Evolutionary conservation across 2,888 invertebrate species (phyloP), one percentile per base, ranked within the genome.

Genomic region (Trachelus tabidus): DNA sequence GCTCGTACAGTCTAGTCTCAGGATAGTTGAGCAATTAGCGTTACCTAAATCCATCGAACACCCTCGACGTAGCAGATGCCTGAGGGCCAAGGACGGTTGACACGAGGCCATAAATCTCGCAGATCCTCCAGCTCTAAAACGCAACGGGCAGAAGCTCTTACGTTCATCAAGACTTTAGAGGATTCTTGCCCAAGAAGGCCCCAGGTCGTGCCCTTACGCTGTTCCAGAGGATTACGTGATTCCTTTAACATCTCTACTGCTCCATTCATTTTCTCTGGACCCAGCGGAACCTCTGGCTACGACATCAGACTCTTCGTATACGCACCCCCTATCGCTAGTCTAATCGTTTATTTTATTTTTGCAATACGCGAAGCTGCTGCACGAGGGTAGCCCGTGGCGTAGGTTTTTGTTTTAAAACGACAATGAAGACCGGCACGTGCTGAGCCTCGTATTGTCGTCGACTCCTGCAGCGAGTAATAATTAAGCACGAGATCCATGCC

Each of bases 401-500:
- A 75, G 75, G 73, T 82, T 79, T 84, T 87, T 87, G 86, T 87
- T 89, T 90, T 88, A 89, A 86, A 31, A 83, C 83, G 82, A 87
- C 85, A 87, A 85, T 85, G 81, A 81, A 76, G 79, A 80, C 76
- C 81, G 83, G 80, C 88, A 88, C 88, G 88, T 89, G 90, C 81
- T 81, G 82, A 56, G 40, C 23, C 23, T 56, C 81, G 86, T 84
- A 85, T 87, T 87, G 85, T 86, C 81, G 79, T 81, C 77, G 82
- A 79, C 84, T 86, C 88, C 90, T 86, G 90, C 84, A 83, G 88
- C 85, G 87, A 85, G 85, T 80, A 83, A 85, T 89, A 90, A 90
- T 91, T 90, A 88, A 87, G 81, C 31, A 33, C 77, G 81, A 84
- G 89, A 89, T 88, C 84, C 85, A 81, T 85, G 83, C 83, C 81